Evolutionary conservation across 2,797 vertebrate genomes (phyloP).

Genomic region (Sarcophilus harrisii): DNA sequence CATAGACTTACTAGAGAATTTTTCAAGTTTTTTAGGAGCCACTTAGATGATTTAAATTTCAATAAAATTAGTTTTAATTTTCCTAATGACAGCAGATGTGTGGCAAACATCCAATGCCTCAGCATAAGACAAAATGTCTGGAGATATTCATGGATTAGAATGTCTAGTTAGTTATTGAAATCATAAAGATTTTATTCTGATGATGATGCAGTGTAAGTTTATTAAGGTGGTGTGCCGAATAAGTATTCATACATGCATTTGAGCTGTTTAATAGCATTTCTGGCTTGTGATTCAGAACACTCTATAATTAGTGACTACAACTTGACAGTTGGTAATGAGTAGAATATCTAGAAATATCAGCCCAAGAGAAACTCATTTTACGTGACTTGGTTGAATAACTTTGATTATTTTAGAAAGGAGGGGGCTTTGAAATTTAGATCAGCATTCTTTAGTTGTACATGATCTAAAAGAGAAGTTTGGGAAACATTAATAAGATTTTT

Average conservation of each 20-base stretch:
- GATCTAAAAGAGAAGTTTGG: neutral
- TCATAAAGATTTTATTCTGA: constrained; percentile 65
- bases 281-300: constrained; percentile 62
- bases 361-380: constrained; percentile 50
- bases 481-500: neutral
- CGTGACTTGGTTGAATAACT: constrained; percentile 59
- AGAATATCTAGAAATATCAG: constrained; percentile 59
- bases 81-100: constrained; percentile 75
- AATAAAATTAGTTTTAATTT: constrained; percentile 79
- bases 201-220: constrained; percentile 29
- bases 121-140: constrained; percentile 67
- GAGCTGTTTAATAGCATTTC: constrained; percentile 54
- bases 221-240: constrained; percentile 58
- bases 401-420: constrained; percentile 45
- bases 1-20: constrained; percentile 63
- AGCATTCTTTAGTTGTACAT: constrained; percentile 33
- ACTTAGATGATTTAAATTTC: constrained; percentile 75
- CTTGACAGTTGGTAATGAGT: constrained; percentile 59
- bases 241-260: constrained; percentile 50
- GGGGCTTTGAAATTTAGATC: constrained; percentile 40
- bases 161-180: constrained; percentile 53
- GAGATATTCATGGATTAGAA: constrained; percentile 60
- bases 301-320: constrained; percentile 58
- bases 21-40: constrained; percentile 68
- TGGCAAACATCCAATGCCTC: constrained; percentile 69